Base-by-base conservation (phyloP, 37 sponge, comb jelly and placozoan species). In the Spongia lamella region DNA sequence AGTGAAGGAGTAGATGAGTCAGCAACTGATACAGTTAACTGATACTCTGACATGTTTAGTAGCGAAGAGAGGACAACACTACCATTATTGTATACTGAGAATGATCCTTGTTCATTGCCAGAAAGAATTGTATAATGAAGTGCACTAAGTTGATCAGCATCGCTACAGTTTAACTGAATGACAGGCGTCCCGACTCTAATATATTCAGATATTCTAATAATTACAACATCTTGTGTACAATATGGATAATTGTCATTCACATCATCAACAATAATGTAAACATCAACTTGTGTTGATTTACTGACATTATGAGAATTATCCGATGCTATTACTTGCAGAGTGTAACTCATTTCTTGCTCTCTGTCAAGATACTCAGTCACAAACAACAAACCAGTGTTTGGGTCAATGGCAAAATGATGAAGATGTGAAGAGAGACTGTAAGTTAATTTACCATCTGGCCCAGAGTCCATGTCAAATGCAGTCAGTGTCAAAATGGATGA, bases 171-270 rank as follows among this genome's bases (percentile, higher is more conserved):
- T 27, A 64, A 5, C 9, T 33, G 36, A 34, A 9, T 35, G 13
- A 64, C 27, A 34, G 66, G 3, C 9, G 7, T 19, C 5, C 36
- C 36, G 5, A 35, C 6, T 30, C 6, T 2, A 6, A 11, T 64
- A 5, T 6, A 4, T 33, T 26, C 36, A 9, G 32, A 5, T 64
- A 64, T 64, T 5, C 32, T 64, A 7, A 32, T 25, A 33, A 5
- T 21, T 4, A 29, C 13, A 34, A 64, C 32, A 5, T 4, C n/a
- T 36, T 32, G 32, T 34, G 66, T 5, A 36, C 66, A 64, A n/a
- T 64, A 20, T 64, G 66, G 66, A 20, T 7, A 4, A 36, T 64
- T 64, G 66, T 64, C 66, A 64, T 64, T 64, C 17, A 21, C 34
- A 27, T 64, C 66, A 7, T 4, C 5, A n/a, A 64, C 66, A 34